Evolutionary conservation across 2,797 vertebrate genomes (phyloP).

Genomic region (Poecile montanus): DNA sequence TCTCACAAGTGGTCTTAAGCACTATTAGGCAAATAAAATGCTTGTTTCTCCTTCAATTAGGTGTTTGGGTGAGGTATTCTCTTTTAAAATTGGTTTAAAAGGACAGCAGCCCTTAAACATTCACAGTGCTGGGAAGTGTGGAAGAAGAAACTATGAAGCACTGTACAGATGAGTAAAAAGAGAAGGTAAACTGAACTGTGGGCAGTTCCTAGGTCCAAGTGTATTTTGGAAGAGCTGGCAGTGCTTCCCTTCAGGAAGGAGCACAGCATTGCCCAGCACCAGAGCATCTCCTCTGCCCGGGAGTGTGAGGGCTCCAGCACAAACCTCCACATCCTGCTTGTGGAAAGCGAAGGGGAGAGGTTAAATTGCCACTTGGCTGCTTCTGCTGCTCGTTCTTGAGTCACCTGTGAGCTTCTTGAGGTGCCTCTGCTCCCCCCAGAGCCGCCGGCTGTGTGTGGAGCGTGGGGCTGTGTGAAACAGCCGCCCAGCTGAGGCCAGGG

Average conservation of each 20-base stretch:
- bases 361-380: background rate
- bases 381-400: accelerated
- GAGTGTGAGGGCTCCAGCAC: accelerated
- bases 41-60: background rate
- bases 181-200: background rate
- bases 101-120: background rate
- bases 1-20: background rate
- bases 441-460: accelerated
- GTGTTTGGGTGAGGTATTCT: background rate
- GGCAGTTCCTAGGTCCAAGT: background rate
- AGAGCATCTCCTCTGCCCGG: background rate
- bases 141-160: background rate
- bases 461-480: accelerated
- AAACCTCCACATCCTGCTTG: background rate
- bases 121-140: background rate
- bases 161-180: accelerated
- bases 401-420: background rate
- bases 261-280: accelerated
- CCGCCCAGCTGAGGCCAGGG: accelerated
- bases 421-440: background rate
- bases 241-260: background rate
- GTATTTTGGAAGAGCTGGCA: background rate
- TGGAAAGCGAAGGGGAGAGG: background rate
- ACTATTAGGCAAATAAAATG: background rate
- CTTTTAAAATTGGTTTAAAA: background rate